Conservation (phyloP, 2,113 vertebrate species). For the Trichomycterus rosablanca region DNA sequence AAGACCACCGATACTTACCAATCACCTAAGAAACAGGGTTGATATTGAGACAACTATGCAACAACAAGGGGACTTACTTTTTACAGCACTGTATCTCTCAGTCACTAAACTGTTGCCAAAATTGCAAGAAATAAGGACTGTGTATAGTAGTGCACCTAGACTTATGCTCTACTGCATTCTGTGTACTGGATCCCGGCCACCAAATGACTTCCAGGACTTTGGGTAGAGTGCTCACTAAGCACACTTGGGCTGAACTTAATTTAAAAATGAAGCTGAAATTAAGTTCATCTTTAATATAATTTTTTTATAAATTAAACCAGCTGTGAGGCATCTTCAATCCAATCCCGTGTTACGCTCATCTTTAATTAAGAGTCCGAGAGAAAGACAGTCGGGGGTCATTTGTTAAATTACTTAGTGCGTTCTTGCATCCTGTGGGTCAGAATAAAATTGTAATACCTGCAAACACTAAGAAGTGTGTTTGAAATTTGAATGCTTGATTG, state of each 20-base stretch:
- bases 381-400: slow-evolving; percentile 3
- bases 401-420: slow-evolving; percentile 5
- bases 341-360: slow-evolving; percentile 12
- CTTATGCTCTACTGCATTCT: too few relatives aligned
- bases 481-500: slow-evolving; percentile 28
- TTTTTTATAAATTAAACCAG: slow-evolving; percentile 10
- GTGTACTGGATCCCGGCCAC: not conserved
- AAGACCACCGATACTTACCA: too few relatives aligned
- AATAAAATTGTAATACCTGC: slow-evolving; percentile 48
- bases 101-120: too few relatives aligned
- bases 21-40: too few relatives aligned
- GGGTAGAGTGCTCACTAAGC: slow-evolving; percentile 5
- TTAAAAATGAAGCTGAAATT: too few relatives aligned
- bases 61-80: too few relatives aligned
- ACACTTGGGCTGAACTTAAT: not conserved
- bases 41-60: too few relatives aligned
- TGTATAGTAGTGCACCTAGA: too few relatives aligned
- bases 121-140: too few relatives aligned
- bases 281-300: not conserved
- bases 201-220: not conserved
- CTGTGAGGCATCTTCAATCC: not conserved
- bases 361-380: slow-evolving; percentile 38
- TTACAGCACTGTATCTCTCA: too few relatives aligned
- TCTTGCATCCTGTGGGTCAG: not conserved
- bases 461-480: slow-evolving; percentile 43